Evolutionary conservation across 2,888 invertebrate species (phyloP), one percentile per base, ranked within the genome.

Genomic region (Bembecia ichneumoniformis): DNA sequence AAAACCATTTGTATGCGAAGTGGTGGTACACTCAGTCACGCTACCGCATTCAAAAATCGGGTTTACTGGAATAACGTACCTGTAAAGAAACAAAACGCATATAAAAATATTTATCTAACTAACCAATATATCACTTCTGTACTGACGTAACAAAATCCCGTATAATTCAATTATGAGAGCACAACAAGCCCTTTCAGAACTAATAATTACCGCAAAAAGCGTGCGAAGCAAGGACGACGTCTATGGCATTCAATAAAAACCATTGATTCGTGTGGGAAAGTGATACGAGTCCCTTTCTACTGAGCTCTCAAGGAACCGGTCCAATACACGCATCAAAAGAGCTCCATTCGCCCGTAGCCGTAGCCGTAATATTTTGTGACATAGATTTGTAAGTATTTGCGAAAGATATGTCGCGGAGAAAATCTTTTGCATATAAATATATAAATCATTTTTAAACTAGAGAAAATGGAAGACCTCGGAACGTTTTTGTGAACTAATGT

Each of bases 201-300:
- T 11, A 40, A n/a, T 14, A 13, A 40, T 11, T 40, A 40, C 40
- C 40, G 40, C 40, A 40, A 40, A 40, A 40, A 40, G 40, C 40
- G 40, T 40, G 40, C 40, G 40, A 40, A 40, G 44, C 44, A 44
- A 44, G 44, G 44, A 44, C 15, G 44, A 15, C 13, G 16, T 11
- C 44, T 16, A 15, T 16, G 16, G 46, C 11, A 20, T 11, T 28
- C n/a, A 58, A 66, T 63, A 73, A 74, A 74, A 77, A 70, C 66
- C 61, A 64, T 64, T 68, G 66, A 74, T 70, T 65, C 66, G 64
- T 66, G 64, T 74, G 81, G 66, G 79, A 81, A 81, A 77, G 73
- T 74, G 64, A 62, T 63, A 59, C 66, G 59, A 66, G 60, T 74
- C 72, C 70, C 68, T 77, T 75, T 76, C 67, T 64, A 64, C 56